These are phyloP conservation scores for Drosophila ambigua DNA, from an alignment of 1,140 invertebrate genomes.

Conservation along the genomic window DNA sequence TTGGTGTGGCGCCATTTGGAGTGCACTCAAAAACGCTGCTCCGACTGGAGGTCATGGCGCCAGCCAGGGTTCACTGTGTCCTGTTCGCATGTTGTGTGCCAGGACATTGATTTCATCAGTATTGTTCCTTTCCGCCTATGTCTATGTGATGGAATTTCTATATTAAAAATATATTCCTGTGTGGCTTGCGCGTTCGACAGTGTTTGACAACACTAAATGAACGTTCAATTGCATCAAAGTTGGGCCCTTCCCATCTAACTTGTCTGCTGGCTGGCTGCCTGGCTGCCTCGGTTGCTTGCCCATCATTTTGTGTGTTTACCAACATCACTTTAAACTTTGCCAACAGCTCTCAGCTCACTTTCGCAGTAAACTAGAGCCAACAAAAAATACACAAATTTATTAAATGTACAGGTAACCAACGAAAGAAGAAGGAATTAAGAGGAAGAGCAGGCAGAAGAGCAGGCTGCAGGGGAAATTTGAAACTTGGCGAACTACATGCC, in stretches of 20 bases:
- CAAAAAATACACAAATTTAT: conserved; percentile 60
- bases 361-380: conserved; percentile 40
- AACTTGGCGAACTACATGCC: conserved; percentile 52
- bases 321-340: conserved; percentile 72
- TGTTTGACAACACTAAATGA: conserved; percentile 29
- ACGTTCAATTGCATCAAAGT: conserved; percentile 40
- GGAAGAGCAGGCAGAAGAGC: background rate
- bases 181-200: too few relatives aligned
- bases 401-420: conserved; percentile 67
- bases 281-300: conserved; percentile 21
- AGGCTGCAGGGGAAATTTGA: conserved; percentile 28
- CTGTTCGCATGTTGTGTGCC: too few relatives aligned
- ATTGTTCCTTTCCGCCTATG: too few relatives aligned
- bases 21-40: background rate
- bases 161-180: too few relatives aligned
- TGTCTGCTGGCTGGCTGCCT: conserved; percentile 1
- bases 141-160: background rate
- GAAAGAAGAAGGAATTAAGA: conserved; percentile 34
- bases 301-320: conserved; percentile 59
- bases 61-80: conserved; percentile 6
- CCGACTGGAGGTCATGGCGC: conserved; percentile 14
- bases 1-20: conserved; percentile 50
- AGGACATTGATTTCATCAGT: background rate
- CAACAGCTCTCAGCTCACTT: conserved; percentile 52
- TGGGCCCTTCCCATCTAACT: background rate